Conservation (phyloP, 2,888 invertebrate genomes). For the Branchipolynoe longqiensis region DNA sequence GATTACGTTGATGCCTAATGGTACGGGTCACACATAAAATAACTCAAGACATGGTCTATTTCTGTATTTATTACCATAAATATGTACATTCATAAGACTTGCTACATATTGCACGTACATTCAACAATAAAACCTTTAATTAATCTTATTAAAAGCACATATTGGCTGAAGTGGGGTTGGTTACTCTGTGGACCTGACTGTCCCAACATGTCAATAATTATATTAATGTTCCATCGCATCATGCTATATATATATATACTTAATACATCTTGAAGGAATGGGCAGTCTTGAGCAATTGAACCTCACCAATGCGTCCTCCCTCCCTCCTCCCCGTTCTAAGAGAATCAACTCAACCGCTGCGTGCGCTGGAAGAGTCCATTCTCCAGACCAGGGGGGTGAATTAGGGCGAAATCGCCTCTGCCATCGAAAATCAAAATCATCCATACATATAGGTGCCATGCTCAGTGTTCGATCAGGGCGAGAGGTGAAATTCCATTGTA, state of each 20-base stretch:
- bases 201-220: constrained; percentile 29
- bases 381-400: not conserved
- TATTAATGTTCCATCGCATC: constrained; percentile 20
- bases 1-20: too few species aligned
- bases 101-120: constrained; percentile 59
- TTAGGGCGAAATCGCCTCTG: constrained; percentile 17
- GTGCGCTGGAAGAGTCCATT: not conserved
- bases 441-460: not conserved
- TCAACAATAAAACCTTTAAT: constrained; percentile 57
- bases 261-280: constrained; percentile 44
- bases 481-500: constrained; percentile 9
- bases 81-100: constrained; percentile 57
- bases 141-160: constrained; percentile 57
- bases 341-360: constrained; percentile 7
- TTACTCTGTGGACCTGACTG: constrained; percentile 1
- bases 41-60: not conserved
- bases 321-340: constrained; percentile 11
- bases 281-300: constrained; percentile 56
- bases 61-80: constrained; percentile 58
- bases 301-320: constrained; percentile 53
- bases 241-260: constrained; percentile 36
- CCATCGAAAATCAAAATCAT: constrained; percentile 5
- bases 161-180: constrained; percentile 38
- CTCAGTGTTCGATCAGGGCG: not conserved
- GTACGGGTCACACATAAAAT: too few species aligned